phyloP scores from a whole-genome alignment of 2,797 vertebrate genomes.

The Heterohyrax brucei region DNA sequence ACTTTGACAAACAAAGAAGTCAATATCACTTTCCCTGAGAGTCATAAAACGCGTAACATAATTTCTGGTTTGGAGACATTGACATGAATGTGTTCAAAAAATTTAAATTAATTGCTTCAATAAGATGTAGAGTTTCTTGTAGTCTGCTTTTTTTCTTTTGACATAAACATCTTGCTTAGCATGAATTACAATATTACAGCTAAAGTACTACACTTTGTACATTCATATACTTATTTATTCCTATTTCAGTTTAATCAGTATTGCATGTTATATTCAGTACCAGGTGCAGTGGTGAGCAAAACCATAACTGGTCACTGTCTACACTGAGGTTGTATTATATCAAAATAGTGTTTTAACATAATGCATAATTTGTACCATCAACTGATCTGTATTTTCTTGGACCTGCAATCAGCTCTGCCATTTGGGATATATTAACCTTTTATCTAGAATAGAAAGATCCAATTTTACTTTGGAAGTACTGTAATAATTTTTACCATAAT shows the following conservation, averaged over 20 bases:
- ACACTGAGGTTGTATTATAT: background rate
- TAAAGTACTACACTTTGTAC: background rate
- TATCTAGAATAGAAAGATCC: background rate
- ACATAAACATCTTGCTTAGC: background rate
- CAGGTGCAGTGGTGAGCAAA: conserved; percentile 22
- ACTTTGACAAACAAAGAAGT: conserved; percentile 62
- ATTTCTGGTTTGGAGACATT: background rate
- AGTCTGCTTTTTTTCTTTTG: background rate
- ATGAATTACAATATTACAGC: background rate
- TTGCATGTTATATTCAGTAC: background rate
- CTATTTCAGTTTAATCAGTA: conserved; percentile 31
- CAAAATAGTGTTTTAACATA: conserved; percentile 35
- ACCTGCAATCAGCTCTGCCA: background rate
- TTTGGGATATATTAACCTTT: background rate
- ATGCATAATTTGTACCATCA: background rate
- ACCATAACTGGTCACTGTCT: background rate
- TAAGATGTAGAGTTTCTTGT: conserved; percentile 48
- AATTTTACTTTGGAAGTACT: background rate
- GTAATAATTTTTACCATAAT: conserved; percentile 30
- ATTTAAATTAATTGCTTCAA: conserved; percentile 39
- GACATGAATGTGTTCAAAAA: conserved; percentile 1
- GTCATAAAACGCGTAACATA: conserved; percentile 34
- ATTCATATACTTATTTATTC: background rate
- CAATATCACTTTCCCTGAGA: conserved; percentile 36
- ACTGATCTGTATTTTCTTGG: background rate